Conservation (phyloP, 1,140 invertebrate genomes). For the Acromyrmex charruanus region DNA sequence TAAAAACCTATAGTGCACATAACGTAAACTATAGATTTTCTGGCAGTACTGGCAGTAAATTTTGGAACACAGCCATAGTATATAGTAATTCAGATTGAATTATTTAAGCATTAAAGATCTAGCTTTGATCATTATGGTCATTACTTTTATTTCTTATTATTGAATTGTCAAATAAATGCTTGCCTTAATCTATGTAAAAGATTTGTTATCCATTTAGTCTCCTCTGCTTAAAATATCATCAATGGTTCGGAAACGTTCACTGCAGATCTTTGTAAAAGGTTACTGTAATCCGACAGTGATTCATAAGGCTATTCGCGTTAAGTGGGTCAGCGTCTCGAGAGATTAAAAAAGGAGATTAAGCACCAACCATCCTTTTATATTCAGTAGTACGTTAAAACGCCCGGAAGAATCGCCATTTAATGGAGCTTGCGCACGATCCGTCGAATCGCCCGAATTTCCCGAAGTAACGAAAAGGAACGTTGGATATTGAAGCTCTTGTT, state of each 20-base stretch:
- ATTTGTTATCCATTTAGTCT: conserved; percentile 36
- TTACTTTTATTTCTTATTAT: no score
- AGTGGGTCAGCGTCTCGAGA: conserved; percentile 65
- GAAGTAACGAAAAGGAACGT: conserved; percentile 22
- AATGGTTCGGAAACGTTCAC: conserved; percentile 27
- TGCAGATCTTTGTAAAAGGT: conserved; percentile 38
- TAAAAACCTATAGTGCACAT: no score
- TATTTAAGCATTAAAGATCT: no score
- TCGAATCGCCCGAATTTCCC: conserved; percentile 27
- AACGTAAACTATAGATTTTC: no score
- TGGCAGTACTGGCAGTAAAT: no score
- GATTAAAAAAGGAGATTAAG: conserved; percentile 59
- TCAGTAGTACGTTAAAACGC: conserved; percentile 62
- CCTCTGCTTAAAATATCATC: background rate
- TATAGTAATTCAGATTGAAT: no score
- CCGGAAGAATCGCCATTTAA: conserved; percentile 59
- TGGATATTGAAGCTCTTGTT: conserved; percentile 47
- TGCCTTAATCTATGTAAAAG: background rate
- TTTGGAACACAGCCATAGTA: no score
- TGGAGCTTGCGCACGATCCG: conserved; percentile 14
- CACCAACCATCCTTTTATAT: conserved; percentile 58
- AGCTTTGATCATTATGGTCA: no score
- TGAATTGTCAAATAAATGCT: background rate
- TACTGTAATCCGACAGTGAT: conserved; percentile 66
- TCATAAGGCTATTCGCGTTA: conserved; percentile 55